Percentiles rank a stretch among this genome's conserved stretches.
Evolutionary conservation across 2,797 vertebrate genomes (phyloP).

Genomic region (Choloepus didactylus): DNA sequence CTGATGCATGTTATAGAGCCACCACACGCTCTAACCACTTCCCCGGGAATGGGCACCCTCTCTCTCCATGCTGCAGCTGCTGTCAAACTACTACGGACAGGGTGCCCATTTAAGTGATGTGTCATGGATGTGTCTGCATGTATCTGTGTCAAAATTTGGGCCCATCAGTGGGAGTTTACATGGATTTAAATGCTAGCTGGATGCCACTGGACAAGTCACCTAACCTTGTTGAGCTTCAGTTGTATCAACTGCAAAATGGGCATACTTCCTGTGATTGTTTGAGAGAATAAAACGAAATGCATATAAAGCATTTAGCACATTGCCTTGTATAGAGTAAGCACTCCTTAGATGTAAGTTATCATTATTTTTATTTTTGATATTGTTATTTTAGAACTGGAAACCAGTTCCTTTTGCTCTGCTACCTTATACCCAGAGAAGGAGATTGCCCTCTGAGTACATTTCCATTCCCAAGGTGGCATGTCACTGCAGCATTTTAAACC

Average conservation of each 20-base stretch:
- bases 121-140: too few species aligned
- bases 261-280: not conserved
- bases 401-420: not conserved
- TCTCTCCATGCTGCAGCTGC: too few species aligned
- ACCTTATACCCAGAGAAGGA: accelerated
- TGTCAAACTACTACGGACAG: too few species aligned
- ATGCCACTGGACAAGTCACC: not conserved
- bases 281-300: not conserved
- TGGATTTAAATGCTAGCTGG: not conserved
- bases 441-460: not conserved
- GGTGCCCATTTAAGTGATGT: too few species aligned
- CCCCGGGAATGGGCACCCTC: too few species aligned
- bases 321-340: not conserved
- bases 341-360: accelerated
- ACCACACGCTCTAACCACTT: too few species aligned
- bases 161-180: not conserved
- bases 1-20: too few species aligned
- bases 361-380: not conserved
- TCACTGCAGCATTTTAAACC: not conserved
- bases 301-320: not conserved
- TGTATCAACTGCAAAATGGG: not conserved
- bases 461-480: not conserved
- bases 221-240: not conserved
- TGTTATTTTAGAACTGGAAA: not conserved
- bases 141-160: too few species aligned